Base-by-base conservation (phyloP, 1,140 invertebrate genomes). In the Solenopsis invicta region DNA sequence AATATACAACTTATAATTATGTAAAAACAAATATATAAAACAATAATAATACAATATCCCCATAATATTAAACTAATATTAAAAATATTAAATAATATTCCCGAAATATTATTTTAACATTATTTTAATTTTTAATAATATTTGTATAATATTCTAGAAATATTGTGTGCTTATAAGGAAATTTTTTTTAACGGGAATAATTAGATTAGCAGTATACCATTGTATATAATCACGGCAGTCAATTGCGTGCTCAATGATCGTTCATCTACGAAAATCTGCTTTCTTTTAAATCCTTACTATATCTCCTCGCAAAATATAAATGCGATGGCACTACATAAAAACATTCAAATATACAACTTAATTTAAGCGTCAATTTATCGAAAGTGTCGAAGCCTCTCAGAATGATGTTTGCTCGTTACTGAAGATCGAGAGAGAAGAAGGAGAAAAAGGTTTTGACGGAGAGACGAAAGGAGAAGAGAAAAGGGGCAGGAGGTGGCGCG, bases 381-480 rank as follows among this genome's bases (percentile, higher is more conserved):
- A 69, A 72, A 74, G 18, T 69, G 85, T 87, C 61, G 52, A 59
- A 56, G 52, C 74, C 59, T 41, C 50, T 85, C 59, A 66, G 41
- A 85, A 85, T 66, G 75, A 85, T 67, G 82, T 66, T 66, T 13
- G 29, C 82, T 76, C 78, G 78, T 82, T 72, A 71, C 82, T 37
- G n/a, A 84, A 24, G 48, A 64, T 78, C 74, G 34, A 85, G 54
- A 75, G 61, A 34, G 69, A 69, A 56, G 54, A 21, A 75, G 18
- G 29, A 84, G 54, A 71, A 77, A 59, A 77, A 82, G 54, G 29
- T 75, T 50, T 62, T 61, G 69, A 84, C 54, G 67, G 50, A 45
- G 8, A 24, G 21, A 21, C 34, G 66, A 85, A 37, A 67, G 21
- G 1, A 16, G 29, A 48, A 10, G 12, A 67, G 48, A 16, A 48